A percentile compares a stretch with the other conserved stretches of the same genome.
Evolutionary conservation across 2,888 invertebrate genomes (phyloP).

Genomic region (Drosophila flavopinicola): DNA sequence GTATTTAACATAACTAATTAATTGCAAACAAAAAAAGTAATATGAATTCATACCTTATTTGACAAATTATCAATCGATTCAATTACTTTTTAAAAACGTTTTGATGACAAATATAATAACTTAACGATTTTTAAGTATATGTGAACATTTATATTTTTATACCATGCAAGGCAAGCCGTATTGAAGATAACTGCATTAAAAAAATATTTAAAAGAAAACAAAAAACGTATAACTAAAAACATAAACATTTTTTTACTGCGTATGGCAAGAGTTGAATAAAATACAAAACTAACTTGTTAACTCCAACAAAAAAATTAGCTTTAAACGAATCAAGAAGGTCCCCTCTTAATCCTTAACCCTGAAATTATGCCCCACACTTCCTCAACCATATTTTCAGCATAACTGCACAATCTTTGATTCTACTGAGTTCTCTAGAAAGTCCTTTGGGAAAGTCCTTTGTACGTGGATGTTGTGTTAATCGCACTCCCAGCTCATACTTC

Average conservation of each 20-base stretch:
- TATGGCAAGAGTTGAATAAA: constrained; percentile 53
- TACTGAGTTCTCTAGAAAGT: too few species aligned
- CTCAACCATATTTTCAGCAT: constrained; percentile 16
- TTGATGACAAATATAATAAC: constrained; percentile 51
- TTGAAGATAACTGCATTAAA: constrained; percentile 56
- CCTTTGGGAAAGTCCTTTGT: too few species aligned
- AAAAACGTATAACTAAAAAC: constrained; percentile 44
- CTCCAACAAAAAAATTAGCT: constrained; percentile 70
- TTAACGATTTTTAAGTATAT: constrained; percentile 70
- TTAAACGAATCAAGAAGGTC: constrained; percentile 49
- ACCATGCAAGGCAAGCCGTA: constrained; percentile 68
- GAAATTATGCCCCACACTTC: constrained; percentile 1
- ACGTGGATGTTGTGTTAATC: too few species aligned
- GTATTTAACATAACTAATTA: constrained; percentile 29
- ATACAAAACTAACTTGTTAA: constrained; percentile 41
- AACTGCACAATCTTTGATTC: constrained; percentile 21
- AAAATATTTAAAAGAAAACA: constrained; percentile 36
- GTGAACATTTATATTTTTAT: constrained; percentile 79
- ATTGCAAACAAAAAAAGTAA: constrained; percentile 16
- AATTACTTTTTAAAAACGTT: constrained; percentile 51
- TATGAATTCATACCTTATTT: constrained; percentile 48
- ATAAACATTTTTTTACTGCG: constrained; percentile 68
- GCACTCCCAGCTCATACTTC: background rate
- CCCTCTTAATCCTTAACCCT: constrained; percentile 42
- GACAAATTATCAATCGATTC: constrained; percentile 49